Conservation (phyloP, 2,888 invertebrate genomes). For the Ormyrus rosae region DNA sequence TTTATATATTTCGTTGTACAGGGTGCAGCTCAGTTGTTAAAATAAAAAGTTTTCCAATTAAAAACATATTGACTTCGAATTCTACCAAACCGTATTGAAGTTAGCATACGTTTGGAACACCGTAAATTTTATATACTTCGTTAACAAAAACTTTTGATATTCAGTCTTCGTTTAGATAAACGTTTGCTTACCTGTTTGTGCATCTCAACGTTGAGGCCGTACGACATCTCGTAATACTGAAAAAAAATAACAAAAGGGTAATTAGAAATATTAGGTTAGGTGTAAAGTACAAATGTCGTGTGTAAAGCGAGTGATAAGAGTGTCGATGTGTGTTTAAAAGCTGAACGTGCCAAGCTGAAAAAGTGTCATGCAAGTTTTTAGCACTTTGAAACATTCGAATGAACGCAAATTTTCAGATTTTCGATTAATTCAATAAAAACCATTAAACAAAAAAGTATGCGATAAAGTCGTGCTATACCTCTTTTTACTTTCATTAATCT, state of each 20-base stretch:
- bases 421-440: too few relatives aligned
- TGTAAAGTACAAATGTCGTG: neutral
- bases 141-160: constrained; percentile 1
- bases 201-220: constrained; percentile 98
- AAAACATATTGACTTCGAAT: too few relatives aligned
- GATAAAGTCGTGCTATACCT: constrained; percentile 36
- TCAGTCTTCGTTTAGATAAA: neutral
- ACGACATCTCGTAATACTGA: constrained; percentile 99
- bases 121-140: too few relatives aligned
- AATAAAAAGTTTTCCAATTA: too few relatives aligned
- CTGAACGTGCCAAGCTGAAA: constrained; percentile 44
- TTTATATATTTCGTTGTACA: too few relatives aligned
- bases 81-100: too few relatives aligned
- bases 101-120: too few relatives aligned
- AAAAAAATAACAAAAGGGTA: constrained; percentile 75
- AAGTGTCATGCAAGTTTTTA: constrained; percentile 23
- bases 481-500: too few relatives aligned
- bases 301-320: constrained; percentile 29
- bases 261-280: constrained; percentile 31
- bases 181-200: constrained; percentile 90
- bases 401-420: too few relatives aligned
- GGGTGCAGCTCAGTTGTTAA: too few relatives aligned
- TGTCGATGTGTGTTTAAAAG: constrained; percentile 26
- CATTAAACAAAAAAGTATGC: too few relatives aligned
- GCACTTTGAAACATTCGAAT: neutral